Conservation (phyloP, 1,140 invertebrate genomes). For the Drosophila quadrilineata region DNA sequence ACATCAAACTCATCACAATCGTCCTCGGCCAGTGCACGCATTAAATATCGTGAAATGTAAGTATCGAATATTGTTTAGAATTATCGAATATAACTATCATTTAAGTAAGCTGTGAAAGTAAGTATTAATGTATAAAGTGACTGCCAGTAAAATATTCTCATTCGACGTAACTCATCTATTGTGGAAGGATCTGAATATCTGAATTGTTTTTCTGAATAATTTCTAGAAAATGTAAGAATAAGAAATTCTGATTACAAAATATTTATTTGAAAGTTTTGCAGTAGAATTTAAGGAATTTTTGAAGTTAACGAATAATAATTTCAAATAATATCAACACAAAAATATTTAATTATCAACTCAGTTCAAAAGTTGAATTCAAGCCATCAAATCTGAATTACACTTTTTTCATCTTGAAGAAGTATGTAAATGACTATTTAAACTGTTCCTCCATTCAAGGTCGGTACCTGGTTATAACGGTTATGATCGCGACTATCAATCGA, state of each 20-base stretch:
- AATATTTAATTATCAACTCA: constrained; percentile 7
- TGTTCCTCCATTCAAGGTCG: constrained; percentile 69
- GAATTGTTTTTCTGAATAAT: too few relatives aligned
- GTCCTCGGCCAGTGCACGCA: constrained; percentile 31
- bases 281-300: too few relatives aligned
- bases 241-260: too few relatives aligned
- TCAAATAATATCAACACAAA: too few relatives aligned
- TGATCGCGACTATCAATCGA: constrained; percentile 22
- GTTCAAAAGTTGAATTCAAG: constrained; percentile 30
- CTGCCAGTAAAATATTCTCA: too few relatives aligned
- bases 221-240: too few relatives aligned
- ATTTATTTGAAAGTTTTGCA: too few relatives aligned
- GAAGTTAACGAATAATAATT: too few relatives aligned
- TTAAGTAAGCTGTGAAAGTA: constrained; percentile 9
- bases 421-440: constrained; percentile 50
- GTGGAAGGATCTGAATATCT: too few relatives aligned
- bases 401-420: constrained; percentile 30
- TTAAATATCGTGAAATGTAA: constrained; percentile 21
- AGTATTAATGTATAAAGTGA: too few relatives aligned
- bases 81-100: constrained; percentile 5
- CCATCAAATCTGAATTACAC: constrained; percentile 25
- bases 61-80: constrained; percentile 17
- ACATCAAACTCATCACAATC: neutral
- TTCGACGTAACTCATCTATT: too few relatives aligned
- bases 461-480: constrained; percentile 40